A percentile compares a stretch with the other conserved stretches of the same genome.
phyloP scores from a whole-genome alignment of 2,797 vertebrate species.

The Peromyscus melanophrys region DNA sequence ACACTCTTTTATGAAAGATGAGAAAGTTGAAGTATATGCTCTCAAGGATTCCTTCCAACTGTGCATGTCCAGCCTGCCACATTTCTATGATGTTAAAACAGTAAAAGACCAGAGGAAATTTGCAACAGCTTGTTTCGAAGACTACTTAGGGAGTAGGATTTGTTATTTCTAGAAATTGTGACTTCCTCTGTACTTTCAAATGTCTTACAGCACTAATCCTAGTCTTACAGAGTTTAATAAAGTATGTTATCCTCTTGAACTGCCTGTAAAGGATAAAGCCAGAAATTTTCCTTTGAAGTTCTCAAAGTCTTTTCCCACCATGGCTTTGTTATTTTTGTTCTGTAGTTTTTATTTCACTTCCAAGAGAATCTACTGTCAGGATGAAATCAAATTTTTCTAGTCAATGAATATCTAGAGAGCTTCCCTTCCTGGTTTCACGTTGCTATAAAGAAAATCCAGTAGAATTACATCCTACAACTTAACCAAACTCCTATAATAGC shows the following conservation, averaged over 20 bases:
- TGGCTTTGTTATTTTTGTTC: constrained; percentile 58
- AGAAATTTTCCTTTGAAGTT: constrained; percentile 72
- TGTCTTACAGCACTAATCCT: not conserved
- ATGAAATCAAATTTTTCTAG: constrained; percentile 39
- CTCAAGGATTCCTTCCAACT: not conserved
- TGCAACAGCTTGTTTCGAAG: constrained; percentile 64
- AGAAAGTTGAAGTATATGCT: not conserved
- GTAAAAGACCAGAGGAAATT: constrained; percentile 31
- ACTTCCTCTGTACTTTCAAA: constrained; percentile 52
- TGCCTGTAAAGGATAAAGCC: constrained; percentile 34
- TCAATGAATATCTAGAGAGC: not conserved
- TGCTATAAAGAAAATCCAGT: constrained; percentile 30
- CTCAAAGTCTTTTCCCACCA: constrained; percentile 48
- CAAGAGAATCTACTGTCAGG: constrained; percentile 31
- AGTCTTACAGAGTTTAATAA: constrained; percentile 53
- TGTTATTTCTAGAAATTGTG: constrained; percentile 74
- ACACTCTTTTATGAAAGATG: not conserved
- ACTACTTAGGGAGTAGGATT: constrained; percentile 19
- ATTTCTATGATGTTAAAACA: constrained; percentile 39
- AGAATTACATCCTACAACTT: constrained; percentile 63
- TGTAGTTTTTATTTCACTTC: constrained; percentile 31
- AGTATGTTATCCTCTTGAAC: constrained; percentile 48
- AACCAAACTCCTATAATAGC: constrained; percentile 37
- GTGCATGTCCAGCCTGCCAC: not conserved
- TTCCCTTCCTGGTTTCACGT: constrained; percentile 21